phyloP scores from a whole-genome alignment of 2,888 invertebrate genomes.

The Ctenicera cuprea region DNA sequence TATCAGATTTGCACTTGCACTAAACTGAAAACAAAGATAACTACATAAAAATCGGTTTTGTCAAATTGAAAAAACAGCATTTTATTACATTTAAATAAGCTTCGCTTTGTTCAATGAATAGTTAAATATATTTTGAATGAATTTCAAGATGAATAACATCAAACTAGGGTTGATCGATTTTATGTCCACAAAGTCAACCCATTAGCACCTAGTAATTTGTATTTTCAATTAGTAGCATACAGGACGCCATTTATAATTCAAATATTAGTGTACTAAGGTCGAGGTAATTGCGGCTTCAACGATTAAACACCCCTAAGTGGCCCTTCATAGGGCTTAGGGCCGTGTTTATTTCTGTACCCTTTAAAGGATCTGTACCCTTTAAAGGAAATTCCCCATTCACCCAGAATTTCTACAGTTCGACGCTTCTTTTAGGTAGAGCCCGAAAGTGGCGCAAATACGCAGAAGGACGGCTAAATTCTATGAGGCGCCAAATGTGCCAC shows the following conservation, averaged over 20 bases:
- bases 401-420: constrained; percentile 17
- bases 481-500: too few relatives aligned
- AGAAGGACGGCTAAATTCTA: constrained; percentile 5
- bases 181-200: background rate
- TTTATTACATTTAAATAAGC: too few relatives aligned
- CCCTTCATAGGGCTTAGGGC: constrained; percentile 12
- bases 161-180: background rate
- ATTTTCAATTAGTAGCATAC: constrained; percentile 1
- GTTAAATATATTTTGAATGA: background rate
- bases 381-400: constrained; percentile 17
- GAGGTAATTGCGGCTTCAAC: constrained; percentile 15
- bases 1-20: too few relatives aligned
- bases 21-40: too few relatives aligned
- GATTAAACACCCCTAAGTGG: constrained; percentile 26
- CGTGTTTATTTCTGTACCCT: constrained; percentile 29
- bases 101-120: too few relatives aligned
- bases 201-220: background rate
- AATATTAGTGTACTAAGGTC: constrained; percentile 15
- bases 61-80: too few relatives aligned
- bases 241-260: background rate
- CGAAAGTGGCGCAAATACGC: constrained; percentile 9
- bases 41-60: too few relatives aligned
- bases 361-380: constrained; percentile 29
- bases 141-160: background rate
- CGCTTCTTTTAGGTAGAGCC: constrained; percentile 6